Conservation (phyloP, 2,888 invertebrate species). For the Harpagoxenus sublaevis region DNA sequence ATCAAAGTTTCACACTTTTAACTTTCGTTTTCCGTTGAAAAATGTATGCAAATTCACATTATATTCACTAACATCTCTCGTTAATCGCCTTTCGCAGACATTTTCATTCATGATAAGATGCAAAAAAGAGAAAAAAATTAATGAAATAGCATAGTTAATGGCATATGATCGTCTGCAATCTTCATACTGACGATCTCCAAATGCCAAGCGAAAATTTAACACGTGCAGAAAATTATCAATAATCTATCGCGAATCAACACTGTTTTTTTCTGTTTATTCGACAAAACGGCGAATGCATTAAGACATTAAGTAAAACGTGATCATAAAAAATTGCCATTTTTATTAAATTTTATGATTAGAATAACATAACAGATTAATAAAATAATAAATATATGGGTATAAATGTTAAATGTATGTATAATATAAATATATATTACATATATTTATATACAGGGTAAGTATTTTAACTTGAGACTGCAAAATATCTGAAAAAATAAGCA, state of each 20-base stretch:
- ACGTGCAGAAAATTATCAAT: conserved; percentile 34
- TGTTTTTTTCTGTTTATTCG: background rate
- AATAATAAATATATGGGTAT: background rate
- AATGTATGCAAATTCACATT: conserved; percentile 4
- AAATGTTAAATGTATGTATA: background rate
- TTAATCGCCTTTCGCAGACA: background rate
- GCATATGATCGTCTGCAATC: background rate
- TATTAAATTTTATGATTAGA: conserved; percentile 6
- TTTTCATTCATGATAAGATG: conserved; percentile 8
- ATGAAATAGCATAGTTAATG: background rate
- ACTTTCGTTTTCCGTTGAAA: background rate
- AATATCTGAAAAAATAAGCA: no score
- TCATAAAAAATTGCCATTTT: background rate
- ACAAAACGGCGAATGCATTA: background rate
- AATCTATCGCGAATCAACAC: conserved; percentile 25
- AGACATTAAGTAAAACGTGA: background rate
- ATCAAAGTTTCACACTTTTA: conserved; percentile 40
- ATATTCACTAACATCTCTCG: conserved; percentile 12
- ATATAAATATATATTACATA: background rate
- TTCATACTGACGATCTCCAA: background rate
- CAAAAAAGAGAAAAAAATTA: background rate
- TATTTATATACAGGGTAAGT: background rate
- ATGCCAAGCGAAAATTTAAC: conserved; percentile 27
- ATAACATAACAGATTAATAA: background rate
- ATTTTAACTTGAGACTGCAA: no score